Evolutionary conservation across 2,888 invertebrate genomes (phyloP), one percentile per base, ranked within the genome.

Genomic region (Acleris emargana): DNA sequence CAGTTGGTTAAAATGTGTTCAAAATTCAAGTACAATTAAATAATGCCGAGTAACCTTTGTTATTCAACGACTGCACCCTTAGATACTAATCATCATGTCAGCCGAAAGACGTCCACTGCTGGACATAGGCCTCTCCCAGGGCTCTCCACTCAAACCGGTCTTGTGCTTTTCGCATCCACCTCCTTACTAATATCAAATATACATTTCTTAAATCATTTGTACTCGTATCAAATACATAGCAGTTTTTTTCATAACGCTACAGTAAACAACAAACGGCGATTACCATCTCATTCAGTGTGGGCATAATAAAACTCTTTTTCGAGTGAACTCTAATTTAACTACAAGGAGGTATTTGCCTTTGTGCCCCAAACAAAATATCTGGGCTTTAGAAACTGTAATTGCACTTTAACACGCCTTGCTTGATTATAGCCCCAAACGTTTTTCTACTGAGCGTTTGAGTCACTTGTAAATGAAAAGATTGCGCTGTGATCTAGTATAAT

Each of bases 351-450:
- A 66, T 66, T 66, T 45, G 13, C 55, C 54, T 59, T 58, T 54
- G 54, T 43, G 28, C n/a, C 55, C 50, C 57, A 45, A 66, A 66
- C 57, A 66, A 61, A 66, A 66, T 57, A 61, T 57, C 55, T 54
- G 25, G 7, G 17, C 51, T 49, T 54, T 66, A 57, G 51, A 45
- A 42, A 66, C 25, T 38, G 25, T 66, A 66, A 66, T 66, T 66
- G 66, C 57, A 52, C 60, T 57, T 52, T 51, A 61, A 47, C 66
- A 66, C 60, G 66, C 55, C 17, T 32, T 1, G 45, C 20, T 28
- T 25, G 17, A 54, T 28, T 54, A 55, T 43, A 66, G 60, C 45
- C 38, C 45, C 20, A 20, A 55, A 66, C 11, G 7, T 42, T 59
- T 54, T 45, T 11, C 32, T 57, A 54, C 25, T 18, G 9, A 17